Evolutionary conservation across 2,797 vertebrate genomes (phyloP).

Genomic region (Alcedo quadribrachys): DNA sequence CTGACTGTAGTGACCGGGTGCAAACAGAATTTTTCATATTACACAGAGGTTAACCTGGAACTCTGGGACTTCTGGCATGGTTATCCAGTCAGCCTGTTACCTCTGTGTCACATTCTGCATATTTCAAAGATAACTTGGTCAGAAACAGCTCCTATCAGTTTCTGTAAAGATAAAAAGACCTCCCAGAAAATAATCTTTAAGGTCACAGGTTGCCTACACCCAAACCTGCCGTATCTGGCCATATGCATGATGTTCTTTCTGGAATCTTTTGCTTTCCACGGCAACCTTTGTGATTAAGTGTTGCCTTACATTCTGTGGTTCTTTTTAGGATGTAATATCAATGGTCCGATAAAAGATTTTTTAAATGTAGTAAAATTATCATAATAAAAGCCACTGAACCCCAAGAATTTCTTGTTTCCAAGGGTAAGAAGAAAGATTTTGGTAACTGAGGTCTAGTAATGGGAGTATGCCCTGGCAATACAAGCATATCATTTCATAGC

Average conservation of each 20-base stretch:
- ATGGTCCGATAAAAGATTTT: not conserved
- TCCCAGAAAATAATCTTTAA: not conserved
- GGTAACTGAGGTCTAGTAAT: not conserved
- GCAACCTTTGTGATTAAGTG: not conserved
- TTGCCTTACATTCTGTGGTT: rapidly evolving
- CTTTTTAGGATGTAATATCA: not conserved
- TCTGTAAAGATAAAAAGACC: not conserved
- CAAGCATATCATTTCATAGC: not conserved
- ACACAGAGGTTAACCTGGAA: not conserved
- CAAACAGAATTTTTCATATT: not conserved
- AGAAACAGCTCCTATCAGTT: not conserved
- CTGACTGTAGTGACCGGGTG: not conserved
- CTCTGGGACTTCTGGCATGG: not conserved
- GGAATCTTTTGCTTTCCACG: rapidly evolving
- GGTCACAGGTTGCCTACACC: not conserved
- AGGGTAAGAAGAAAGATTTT: not conserved
- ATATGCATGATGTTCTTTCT: not conserved
- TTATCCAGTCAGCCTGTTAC: not conserved
- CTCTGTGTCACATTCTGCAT: not conserved
- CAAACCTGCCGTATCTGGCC: not conserved
- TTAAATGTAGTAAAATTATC: not conserved
- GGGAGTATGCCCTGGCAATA: not conserved
- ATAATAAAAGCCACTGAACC: not conserved
- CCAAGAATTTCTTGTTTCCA: not conserved
- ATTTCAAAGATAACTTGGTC: not conserved